phyloP scores from a whole-genome alignment of 2,888 invertebrate species.

The Synergus laeviventris region DNA sequence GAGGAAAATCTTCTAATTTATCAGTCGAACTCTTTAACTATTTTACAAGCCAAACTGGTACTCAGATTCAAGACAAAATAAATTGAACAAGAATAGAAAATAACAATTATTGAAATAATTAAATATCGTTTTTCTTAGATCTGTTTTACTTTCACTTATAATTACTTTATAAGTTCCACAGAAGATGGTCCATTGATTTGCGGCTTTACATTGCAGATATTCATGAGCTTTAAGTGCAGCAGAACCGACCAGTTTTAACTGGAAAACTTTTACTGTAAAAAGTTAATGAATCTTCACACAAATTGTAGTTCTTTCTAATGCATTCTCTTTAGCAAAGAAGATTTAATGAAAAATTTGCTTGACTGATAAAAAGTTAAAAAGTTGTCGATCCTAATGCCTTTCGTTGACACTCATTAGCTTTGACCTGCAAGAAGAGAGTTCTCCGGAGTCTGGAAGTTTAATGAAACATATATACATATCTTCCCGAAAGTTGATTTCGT shows the following conservation, averaged over 20 bases:
- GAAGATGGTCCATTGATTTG: slow-evolving; percentile 14
- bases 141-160: neutral
- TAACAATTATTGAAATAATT: neutral
- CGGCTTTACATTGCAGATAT: slow-evolving; percentile 19
- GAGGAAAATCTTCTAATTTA: neutral
- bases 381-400: slow-evolving; percentile 30
- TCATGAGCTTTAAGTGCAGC: slow-evolving; percentile 26
- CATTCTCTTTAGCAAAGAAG: slow-evolving; percentile 29
- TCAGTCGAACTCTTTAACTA: slow-evolving; percentile 1
- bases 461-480: slow-evolving; percentile 15
- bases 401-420: slow-evolving; percentile 36
- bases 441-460: neutral
- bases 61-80: neutral
- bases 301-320: slow-evolving; percentile 37
- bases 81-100: neutral
- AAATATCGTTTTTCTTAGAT: neutral
- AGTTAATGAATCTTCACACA: slow-evolving; percentile 36
- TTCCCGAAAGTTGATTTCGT: neutral
- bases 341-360: slow-evolving; percentile 39
- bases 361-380: slow-evolving; percentile 29
- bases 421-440: slow-evolving; percentile 15
- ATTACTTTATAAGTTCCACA: slow-evolving; percentile 19
- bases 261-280: slow-evolving; percentile 29
- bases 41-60: neutral
- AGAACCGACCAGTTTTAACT: slow-evolving; percentile 23